Percentiles rank a stretch among this genome's conserved stretches.
These are phyloP conservation scores for Drosophila falleni DNA, from an alignment of 2,888 invertebrate genomes.

Conservation along the genomic window DNA sequence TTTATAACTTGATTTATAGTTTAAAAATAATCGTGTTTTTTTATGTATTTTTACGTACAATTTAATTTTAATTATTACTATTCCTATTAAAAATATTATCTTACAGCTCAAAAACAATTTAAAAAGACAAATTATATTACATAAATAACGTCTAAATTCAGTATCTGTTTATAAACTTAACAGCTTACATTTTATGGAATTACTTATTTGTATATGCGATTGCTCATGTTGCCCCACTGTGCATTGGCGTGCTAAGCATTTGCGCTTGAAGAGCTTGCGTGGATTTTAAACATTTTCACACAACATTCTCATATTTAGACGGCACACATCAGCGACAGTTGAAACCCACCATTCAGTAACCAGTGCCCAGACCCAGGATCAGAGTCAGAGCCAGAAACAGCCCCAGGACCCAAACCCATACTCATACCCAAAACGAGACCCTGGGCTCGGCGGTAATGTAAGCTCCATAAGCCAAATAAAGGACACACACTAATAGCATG, in stretches of 20 bases:
- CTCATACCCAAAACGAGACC: background rate
- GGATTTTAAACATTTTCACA: constrained; percentile 81
- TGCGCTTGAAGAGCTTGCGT: constrained; percentile 75
- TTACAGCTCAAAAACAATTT: background rate
- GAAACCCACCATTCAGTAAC: constrained; percentile 13
- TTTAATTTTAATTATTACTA: background rate
- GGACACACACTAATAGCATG: constrained; percentile 77
- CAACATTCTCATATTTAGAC: constrained; percentile 81
- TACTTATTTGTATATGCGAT: background rate
- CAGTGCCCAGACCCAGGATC: constrained; percentile 7
- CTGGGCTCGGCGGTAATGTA: constrained; percentile 72
- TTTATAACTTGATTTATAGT: no score
- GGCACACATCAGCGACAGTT: constrained; percentile 74
- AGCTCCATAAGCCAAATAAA: constrained; percentile 80
- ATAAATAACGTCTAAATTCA: background rate
- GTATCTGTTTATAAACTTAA: no score
- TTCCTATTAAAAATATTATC: background rate
- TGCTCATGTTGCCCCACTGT: constrained; percentile 32
- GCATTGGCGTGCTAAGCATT: constrained; percentile 75
- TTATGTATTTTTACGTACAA: background rate
- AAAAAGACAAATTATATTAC: background rate
- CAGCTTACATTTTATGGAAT: constrained; percentile 1
- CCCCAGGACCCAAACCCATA: background rate
- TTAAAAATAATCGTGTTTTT: no score
- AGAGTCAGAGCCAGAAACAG: background rate